Evolutionary conservation across 1,140 invertebrate species (phyloP).

Genomic region (Drosophila pseudoananassae): DNA sequence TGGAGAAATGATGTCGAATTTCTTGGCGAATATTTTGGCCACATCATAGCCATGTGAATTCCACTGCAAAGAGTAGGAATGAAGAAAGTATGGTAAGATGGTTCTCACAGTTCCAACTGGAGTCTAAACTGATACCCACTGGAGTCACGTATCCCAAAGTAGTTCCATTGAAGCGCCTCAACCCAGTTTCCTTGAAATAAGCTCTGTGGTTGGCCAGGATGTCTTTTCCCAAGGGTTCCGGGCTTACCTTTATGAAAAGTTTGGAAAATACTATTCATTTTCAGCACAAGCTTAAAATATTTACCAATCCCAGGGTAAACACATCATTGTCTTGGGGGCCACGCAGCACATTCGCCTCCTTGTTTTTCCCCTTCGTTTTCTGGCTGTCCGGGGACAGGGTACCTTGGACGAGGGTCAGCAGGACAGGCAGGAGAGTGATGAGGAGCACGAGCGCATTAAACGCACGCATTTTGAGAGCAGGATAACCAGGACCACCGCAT

Average conservation of each 20-base stretch:
- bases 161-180: slow-evolving; percentile 88
- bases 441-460: slow-evolving; percentile 23
- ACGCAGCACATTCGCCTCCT: slow-evolving; percentile 84
- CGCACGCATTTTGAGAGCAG: slow-evolving; percentile 45
- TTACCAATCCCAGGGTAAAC: slow-evolving; percentile 87
- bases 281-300: neutral
- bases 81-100: neutral
- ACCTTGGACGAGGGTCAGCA: slow-evolving; percentile 43
- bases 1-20: slow-evolving; percentile 96
- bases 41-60: slow-evolving; percentile 97
- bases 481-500: slow-evolving; percentile 29
- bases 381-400: slow-evolving; percentile 85
- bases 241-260: slow-evolving; percentile 82
- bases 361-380: slow-evolving; percentile 84
- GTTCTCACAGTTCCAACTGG: neutral
- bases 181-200: slow-evolving; percentile 89
- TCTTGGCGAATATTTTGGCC: slow-evolving; percentile 94
- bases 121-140: slow-evolving; percentile 86
- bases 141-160: slow-evolving; percentile 96
- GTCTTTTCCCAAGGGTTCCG: slow-evolving; percentile 88
- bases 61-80: slow-evolving; percentile 89
- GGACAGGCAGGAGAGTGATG: slow-evolving; percentile 33
- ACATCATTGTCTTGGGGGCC: slow-evolving; percentile 89
- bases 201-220: slow-evolving; percentile 90
- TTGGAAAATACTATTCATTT: neutral